A percentile compares a stretch with the other conserved stretches of the same genome.
These are phyloP conservation scores for Polyodon spathula DNA, from an alignment of 2,113 vertebrate species.

Conservation along the genomic window DNA sequence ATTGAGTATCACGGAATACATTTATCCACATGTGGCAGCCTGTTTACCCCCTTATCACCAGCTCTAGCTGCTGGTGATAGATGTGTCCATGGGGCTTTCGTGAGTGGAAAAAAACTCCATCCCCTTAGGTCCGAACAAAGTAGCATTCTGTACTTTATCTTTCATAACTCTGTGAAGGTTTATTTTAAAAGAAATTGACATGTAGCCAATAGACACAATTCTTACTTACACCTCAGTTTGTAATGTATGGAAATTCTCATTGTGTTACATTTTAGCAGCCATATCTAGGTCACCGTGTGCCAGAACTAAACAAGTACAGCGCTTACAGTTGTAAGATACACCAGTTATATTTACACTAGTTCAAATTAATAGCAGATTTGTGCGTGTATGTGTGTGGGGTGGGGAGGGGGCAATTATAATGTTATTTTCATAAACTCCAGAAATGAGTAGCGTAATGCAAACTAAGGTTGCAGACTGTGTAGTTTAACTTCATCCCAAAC, in stretches of 20 bases:
- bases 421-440: constrained; percentile 5
- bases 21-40: too few relatives aligned
- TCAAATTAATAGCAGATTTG: neutral
- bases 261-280: neutral
- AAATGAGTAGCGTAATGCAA: constrained; percentile 26
- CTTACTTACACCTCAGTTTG: constrained; percentile 16
- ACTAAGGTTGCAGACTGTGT: constrained; percentile 19
- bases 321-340: neutral
- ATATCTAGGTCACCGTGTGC: neutral
- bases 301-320: neutral
- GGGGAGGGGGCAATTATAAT: too few relatives aligned
- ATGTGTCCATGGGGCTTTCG: too few relatives aligned
- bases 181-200: constrained; percentile 24
- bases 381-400: too few relatives aligned
- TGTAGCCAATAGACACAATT: constrained; percentile 20
- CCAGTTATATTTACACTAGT: neutral
- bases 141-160: constrained; percentile 42
- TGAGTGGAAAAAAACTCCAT: too few relatives aligned
- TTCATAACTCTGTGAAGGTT: constrained; percentile 31
- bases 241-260: neutral
- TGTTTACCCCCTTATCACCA: too few relatives aligned
- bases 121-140: too few relatives aligned
- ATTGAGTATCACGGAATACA: too few relatives aligned
- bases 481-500: constrained; percentile 11
- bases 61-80: too few relatives aligned